Conservation (phyloP, 2,888 invertebrate species). For the Drosophila aldrichi region DNA sequence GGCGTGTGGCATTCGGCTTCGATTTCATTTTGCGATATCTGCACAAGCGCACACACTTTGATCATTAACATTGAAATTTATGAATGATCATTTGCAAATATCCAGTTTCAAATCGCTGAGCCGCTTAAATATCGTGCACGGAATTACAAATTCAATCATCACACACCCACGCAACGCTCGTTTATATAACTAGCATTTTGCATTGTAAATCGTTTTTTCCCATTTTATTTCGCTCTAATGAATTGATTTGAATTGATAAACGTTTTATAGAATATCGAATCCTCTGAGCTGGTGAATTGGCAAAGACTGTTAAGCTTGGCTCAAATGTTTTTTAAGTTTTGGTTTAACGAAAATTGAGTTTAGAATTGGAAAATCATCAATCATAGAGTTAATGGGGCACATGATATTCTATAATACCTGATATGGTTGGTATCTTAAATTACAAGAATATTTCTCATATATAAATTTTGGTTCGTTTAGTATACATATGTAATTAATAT, state of each 20-base stretch:
- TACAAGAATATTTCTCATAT: not conserved
- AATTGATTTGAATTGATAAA: slow-evolving; percentile 26
- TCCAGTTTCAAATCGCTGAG: slow-evolving; percentile 23
- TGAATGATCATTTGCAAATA: slow-evolving; percentile 64
- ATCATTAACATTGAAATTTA: slow-evolving; percentile 66
- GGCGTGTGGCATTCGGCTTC: slow-evolving; percentile 12
- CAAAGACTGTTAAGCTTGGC: not conserved
- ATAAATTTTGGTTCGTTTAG: not conserved
- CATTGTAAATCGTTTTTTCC: slow-evolving; percentile 36
- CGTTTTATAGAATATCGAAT: slow-evolving; percentile 31
- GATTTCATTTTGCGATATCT: slow-evolving; percentile 41
- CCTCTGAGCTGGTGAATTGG: slow-evolving; percentile 7
- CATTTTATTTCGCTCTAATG: slow-evolving; percentile 25
- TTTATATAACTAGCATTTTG: slow-evolving; percentile 62
- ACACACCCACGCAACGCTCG: slow-evolving; percentile 20
- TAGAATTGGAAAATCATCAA: not conserved
- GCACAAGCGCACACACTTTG: slow-evolving; percentile 14
- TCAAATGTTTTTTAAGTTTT: not conserved
- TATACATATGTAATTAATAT: no score
- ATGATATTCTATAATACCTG: not conserved
- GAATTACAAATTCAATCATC: slow-evolving; percentile 45
- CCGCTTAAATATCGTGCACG: slow-evolving; percentile 45
- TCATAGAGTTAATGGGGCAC: not conserved
- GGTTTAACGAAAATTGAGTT: not conserved
- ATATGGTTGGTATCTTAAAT: not conserved